These are phyloP conservation scores for Microcebus griseorufus DNA, from an alignment of 2,113 vertebrate species.

Conservation along the genomic window DNA sequence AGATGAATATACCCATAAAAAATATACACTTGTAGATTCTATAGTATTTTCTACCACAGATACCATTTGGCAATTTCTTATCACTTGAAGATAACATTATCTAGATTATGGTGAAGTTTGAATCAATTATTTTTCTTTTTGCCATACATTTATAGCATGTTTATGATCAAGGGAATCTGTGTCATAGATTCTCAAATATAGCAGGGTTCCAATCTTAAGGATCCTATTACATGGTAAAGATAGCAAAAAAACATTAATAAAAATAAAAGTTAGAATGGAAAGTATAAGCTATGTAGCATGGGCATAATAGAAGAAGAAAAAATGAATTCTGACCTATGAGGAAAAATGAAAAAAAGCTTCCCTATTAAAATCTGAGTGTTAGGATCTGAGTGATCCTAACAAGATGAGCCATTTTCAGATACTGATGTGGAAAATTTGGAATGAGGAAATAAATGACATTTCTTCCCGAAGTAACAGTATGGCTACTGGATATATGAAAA, in stretches of 20 bases:
- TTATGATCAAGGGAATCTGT: neutral
- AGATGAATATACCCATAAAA: neutral
- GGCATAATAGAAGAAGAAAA: neutral
- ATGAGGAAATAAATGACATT: neutral
- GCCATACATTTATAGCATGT: neutral
- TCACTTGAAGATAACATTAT: neutral
- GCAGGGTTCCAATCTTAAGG: neutral
- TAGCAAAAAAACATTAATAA: neutral
- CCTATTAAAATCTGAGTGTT: neutral
- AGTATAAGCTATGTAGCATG: neutral
- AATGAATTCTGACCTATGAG: neutral
- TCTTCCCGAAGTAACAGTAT: neutral
- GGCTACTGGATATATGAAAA: neutral
- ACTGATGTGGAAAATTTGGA: neutral
- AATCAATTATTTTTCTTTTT: conserved; percentile 23
- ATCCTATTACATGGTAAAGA: neutral
- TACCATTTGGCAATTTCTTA: neutral
- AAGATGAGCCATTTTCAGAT: neutral
- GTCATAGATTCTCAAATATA: neutral
- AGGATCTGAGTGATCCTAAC: neutral
- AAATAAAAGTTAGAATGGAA: neutral
- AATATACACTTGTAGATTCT: neutral
- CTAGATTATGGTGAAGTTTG: neutral
- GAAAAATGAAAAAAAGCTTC: neutral
- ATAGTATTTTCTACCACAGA: neutral